Evolutionary conservation across 2,797 vertebrate species (phyloP), one percentile per base, ranked within the genome.

Genomic region (Discoglossus pictus): DNA sequence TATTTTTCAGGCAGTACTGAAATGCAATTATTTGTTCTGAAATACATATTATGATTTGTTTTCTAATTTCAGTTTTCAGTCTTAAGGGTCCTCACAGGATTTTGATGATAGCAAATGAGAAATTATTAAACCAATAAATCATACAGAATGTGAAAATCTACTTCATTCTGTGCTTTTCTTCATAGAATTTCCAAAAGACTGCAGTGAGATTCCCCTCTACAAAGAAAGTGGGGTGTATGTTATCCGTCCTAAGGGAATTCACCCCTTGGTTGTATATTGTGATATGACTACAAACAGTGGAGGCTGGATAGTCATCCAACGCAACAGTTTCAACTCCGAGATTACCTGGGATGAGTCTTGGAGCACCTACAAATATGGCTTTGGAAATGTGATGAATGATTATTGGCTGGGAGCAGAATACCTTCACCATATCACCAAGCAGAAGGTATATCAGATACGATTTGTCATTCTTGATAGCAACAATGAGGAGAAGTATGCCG

Each of bases 381-480:
- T 84, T 0, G 83, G 83, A 5, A 82, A 61, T 0, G 74, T 84
- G 52, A 72, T 25, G 27, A 60, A 20, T 0, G 82, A 85, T 43
- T 81, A 73, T 61, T 84, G 79, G 83, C 72, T 84, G 72, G 82
- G 83, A 31, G 78, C 77, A 0, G 80, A 84, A 55, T 80, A 84
- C 66, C 78, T 84, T 66, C 54, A 82, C 6, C 76, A 80, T 61
- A 83, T 84, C 0, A 2, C 77, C 61, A 76, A 39, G 74, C 83
- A 85, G 72, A 82, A 80, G 39, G 74, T 79, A 6, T 83, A 82
- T 53, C 78, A 84, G 72, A 58, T 80, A 43, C 77, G 75, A 39
- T 84, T 85, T 55, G 9, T 82, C 2, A 66, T 84, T 35, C 56
- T 72, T 31, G 79, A 80, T 9, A 66, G 60, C 0, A 12, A 56